phyloP scores from a whole-genome alignment of 92 coral and sea anemone genomes.

The Pocillopora meandrina region DNA sequence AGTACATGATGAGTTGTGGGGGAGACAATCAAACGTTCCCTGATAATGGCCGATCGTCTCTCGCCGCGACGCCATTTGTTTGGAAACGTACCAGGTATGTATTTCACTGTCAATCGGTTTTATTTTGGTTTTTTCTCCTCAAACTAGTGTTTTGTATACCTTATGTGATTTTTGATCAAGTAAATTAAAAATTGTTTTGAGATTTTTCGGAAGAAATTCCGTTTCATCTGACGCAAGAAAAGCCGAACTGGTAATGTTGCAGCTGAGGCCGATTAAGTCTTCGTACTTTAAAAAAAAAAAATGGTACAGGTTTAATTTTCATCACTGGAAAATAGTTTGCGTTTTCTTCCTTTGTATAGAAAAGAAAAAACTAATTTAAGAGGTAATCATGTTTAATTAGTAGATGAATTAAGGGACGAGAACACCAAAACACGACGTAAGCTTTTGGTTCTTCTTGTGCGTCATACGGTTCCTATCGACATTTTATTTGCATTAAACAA shows the following conservation, averaged over 20 bases:
- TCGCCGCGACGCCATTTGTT: constrained; percentile 65
- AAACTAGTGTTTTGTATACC: background rate
- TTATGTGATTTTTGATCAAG: background rate
- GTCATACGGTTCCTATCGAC: background rate
- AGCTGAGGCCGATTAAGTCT: background rate
- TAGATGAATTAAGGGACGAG: background rate
- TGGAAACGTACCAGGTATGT: constrained; percentile 79
- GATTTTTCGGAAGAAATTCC: background rate
- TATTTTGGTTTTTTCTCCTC: background rate
- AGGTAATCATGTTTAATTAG: background rate
- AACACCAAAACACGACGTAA: background rate
- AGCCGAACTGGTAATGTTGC: background rate
- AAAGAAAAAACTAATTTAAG: background rate
- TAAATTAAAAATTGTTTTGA: background rate
- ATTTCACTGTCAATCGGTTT: background rate
- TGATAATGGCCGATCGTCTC: constrained; percentile 21
- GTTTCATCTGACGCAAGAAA: background rate
- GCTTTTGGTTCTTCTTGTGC: background rate
- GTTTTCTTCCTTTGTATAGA: background rate
- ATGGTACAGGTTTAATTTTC: background rate
- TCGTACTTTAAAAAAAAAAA: background rate
- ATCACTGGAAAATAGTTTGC: background rate
- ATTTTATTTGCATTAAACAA: background rate
- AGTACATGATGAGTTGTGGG: constrained; percentile 79
- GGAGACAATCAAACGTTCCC: constrained; percentile 35